Base-by-base conservation (phyloP, 1,140 invertebrate species). In the Sycobia sp. region DNA sequence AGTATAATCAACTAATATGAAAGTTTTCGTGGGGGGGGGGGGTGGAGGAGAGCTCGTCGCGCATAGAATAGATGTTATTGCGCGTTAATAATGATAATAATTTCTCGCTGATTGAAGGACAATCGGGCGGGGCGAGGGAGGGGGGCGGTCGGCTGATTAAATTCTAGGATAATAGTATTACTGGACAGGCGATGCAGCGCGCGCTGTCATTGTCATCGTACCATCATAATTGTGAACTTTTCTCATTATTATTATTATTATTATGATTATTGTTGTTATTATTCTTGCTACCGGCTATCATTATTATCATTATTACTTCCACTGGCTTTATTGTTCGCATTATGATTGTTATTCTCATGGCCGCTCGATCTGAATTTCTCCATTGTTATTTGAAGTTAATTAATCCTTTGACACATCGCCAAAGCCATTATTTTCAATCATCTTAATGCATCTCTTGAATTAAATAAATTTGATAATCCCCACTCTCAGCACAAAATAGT, bases 111-210 rank as follows among this genome's bases (percentile, higher is more conserved):
- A 63, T 63, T 63, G 46, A 36, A 51, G 34, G 46, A 63, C 38
- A 57, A 63, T 36, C 38, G 54, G 39, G 10, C 14, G n/a, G n/a
- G n/a, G n/a, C n/a, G n/a, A n/a, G n/a, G n/a, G n/a, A n/a, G n/a
- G n/a, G n/a, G n/a, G n/a, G n/a, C n/a, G n/a, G n/a, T n/a, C n/a
- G 14, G 22, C 16, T 50, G 61, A 63, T 63, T 63, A 63, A 63
- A 57, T 43, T 57, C 54, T 57, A 63, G 46, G 46, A 57, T 63
- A 63, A 63, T 57, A 51, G 29, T 43, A 57, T 63, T 57, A 46
- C 46, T 32, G 39, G 22, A 25, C 9, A 20, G 16, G n/a, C n/a
- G 25, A 13, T 16, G 44, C n/a, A 11, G 22, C n/a, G 18, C 36
- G n/a, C 38, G n/a, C 53, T 32, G 29, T 38, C 18, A 38, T 63